Evolutionary conservation across 2,797 vertebrate species (phyloP), one percentile per base, ranked within the genome.

Genomic region (Spondyliosoma cantharus): DNA sequence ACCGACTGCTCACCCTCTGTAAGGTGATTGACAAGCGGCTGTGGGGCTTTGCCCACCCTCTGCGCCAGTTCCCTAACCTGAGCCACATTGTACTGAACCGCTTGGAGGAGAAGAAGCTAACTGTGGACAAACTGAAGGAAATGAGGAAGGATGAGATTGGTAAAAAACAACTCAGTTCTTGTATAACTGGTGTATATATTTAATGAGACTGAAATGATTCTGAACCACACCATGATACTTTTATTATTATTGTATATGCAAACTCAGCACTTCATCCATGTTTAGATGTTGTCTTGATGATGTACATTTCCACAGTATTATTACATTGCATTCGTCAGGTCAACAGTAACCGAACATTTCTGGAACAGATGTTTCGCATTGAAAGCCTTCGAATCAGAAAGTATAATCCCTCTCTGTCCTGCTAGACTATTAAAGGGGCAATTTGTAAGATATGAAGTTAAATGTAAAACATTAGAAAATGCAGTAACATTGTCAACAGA

Each of bases 141-240:
- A 99, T 99, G 98, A 96, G 94, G 81, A 99, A 98, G 92, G 97
- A 99, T 83, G 98, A 99, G 93, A 99, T 99, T 67, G 98, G 98
- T 99, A 95, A 96, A 9, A 94, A 64, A 59, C 15, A 25, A 16
- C 24, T 8, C 1, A 54, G 48, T 9, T 6, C 2, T 25, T 43
- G 1, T 3, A 15, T 16, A 2, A 59, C 13, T 20, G 7, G 0
- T 46, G 17, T 37, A n/a, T n/a, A 42, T 58, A 5, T 37, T 37
- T 56, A 14, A n/a, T 52, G 43, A 32, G 8, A 45, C 12, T 57
- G 22, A 13, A 22, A 49, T 22, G 0, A 54, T 22, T 54, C 6
- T 45, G 50, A 42, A 48, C 11, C 8, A 53, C 42, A 52, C 8
- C 11, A 24, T 19, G 25, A 61, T 7, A 56, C 24, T 37, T 2